Base-by-base conservation (phyloP, 2,797 vertebrate genomes). In the Otolemur crassicaudatus region DNA sequence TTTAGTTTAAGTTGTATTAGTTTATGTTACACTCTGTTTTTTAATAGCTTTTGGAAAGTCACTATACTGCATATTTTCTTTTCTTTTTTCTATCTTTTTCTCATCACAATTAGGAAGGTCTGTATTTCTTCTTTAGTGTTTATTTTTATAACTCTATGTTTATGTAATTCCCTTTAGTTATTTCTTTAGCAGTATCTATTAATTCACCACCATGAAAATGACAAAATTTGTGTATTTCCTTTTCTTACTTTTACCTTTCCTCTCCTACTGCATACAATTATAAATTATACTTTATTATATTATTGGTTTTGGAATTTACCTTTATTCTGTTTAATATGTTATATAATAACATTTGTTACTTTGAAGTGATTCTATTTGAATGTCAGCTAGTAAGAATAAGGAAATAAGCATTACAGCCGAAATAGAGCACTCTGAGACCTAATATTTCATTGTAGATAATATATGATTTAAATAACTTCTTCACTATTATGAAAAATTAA, bases 401-500 rank as follows among this genome's bases (percentile, higher is more conserved):
- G 60, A 95, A 90, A 53, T 90, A 90, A 56, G n/a, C 63, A 29
- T 34, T 37, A 73, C 22, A 95, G 49, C 49, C 58, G 95, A 94
- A 84, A 75, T 56, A 94, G 46, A 96, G 11, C 10, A 65, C 23
- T 79, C 20, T 79, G 76, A 58, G 34, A 65, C 49, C 67, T 72
- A 93, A 91, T 60, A 82, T 56, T 9, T 77, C 65, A 95, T 2
- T 84, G 81, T 87, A 92, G 61, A 53, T 75, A 77, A 96, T 61
- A 70, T 19, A 86, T 69, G 60, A 85, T 79, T 95, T 79, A 92
- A 94, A 89, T 87, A 94, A 90, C 7, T 79, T 79, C 56, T 86
- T 90, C 60, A 67, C 80, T 87, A 60, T 96, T 49, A 92, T 87
- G 37, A 70, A 87, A 94, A 96, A 16, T 20, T 77, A 81, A 92